phyloP scores from a whole-genome alignment of 2,888 invertebrate species.

The Subacronicta megacephala region DNA sequence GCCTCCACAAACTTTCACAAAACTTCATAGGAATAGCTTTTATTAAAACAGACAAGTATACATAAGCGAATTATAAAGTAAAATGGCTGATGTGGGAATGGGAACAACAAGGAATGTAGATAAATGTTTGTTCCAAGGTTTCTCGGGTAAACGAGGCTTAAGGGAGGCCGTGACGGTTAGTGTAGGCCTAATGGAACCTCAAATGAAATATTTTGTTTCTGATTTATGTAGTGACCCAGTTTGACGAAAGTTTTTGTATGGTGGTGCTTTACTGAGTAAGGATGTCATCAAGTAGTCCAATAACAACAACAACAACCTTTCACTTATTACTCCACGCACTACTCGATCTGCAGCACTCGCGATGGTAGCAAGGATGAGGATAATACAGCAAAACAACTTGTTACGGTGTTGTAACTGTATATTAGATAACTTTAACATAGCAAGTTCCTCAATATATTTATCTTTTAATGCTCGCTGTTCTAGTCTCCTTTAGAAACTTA shows the following conservation, averaged over 20 bases:
- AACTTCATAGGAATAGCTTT: slow-evolving; percentile 43
- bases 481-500: too few relatives aligned
- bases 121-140: slow-evolving; percentile 26
- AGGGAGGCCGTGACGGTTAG: slow-evolving; percentile 21
- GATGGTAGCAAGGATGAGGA: too few relatives aligned
- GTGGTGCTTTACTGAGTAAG: neutral
- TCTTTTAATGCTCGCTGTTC: too few relatives aligned
- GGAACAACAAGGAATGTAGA: slow-evolving; percentile 22
- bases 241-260: neutral
- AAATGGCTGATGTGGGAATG: slow-evolving; percentile 32
- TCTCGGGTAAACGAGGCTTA: slow-evolving; percentile 22
- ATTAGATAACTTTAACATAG: too few relatives aligned
- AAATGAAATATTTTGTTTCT: slow-evolving; percentile 19
- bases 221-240: slow-evolving; percentile 2
- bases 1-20: slow-evolving; percentile 45
- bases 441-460: too few relatives aligned
- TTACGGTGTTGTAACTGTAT: too few relatives aligned
- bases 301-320: too few relatives aligned
- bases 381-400: too few relatives aligned
- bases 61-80: slow-evolving; percentile 35
- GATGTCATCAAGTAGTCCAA: too few relatives aligned
- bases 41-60: slow-evolving; percentile 44
- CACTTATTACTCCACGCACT: too few relatives aligned
- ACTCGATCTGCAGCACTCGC: too few relatives aligned
- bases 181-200: slow-evolving; percentile 11